Conservation (phyloP, 2,888 invertebrate genomes). For the Meta bourneti region DNA sequence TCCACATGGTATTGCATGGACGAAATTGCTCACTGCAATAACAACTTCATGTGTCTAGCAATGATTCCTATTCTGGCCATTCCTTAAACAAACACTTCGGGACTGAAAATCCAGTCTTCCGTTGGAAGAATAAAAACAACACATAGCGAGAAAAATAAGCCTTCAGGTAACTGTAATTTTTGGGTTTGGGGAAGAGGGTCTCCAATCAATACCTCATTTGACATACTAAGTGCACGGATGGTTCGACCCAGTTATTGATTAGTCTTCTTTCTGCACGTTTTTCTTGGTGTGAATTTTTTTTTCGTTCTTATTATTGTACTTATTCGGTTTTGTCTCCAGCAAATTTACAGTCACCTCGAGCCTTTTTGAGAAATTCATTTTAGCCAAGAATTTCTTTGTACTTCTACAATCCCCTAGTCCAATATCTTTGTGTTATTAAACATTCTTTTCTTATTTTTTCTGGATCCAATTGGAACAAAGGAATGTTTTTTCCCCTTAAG, state of each 20-base stretch:
- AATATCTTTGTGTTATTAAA: constrained; percentile 67
- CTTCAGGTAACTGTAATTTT: constrained; percentile 60
- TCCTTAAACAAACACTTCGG: neutral
- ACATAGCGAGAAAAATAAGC: constrained; percentile 24
- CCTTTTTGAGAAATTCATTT: constrained; percentile 70
- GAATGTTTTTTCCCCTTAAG: constrained; percentile 54
- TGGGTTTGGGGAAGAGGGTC: constrained; percentile 15
- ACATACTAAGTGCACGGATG: constrained; percentile 57
- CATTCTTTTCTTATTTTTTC: constrained; percentile 52
- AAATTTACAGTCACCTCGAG: constrained; percentile 55
- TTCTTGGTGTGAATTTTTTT: neutral
- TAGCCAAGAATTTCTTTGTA: constrained; percentile 36
- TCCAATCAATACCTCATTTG: constrained; percentile 69
- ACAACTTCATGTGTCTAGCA: too few relatives aligned
- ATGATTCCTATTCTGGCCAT: neutral
- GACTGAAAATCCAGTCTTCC: neutral
- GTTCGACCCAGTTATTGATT: constrained; percentile 66
- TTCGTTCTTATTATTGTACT: constrained; percentile 36
- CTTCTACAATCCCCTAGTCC: neutral
- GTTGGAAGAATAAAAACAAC: constrained; percentile 17
- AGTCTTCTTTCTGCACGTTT: constrained; percentile 25
- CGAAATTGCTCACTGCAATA: too few relatives aligned
- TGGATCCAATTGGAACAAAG: constrained; percentile 60
- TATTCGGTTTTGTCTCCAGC: constrained; percentile 61
- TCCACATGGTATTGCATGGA: too few relatives aligned